A percentile compares a stretch with the other conserved stretches of the same genome.
These are phyloP conservation scores for Rhegmatorhina hoffmannsi DNA, from an alignment of 2,113 vertebrate species.

Conservation along the genomic window DNA sequence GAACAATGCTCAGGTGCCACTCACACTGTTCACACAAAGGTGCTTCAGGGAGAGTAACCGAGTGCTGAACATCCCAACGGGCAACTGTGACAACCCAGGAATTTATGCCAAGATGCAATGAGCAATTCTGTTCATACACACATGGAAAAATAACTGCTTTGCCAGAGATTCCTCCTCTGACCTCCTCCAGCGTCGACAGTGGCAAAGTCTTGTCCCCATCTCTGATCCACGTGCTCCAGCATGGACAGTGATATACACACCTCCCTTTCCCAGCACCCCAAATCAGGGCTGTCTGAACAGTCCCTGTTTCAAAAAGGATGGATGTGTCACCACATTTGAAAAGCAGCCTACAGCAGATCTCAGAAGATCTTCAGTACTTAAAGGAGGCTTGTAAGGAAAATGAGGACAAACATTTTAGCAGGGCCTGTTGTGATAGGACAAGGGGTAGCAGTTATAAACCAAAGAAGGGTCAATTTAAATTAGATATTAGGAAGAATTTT, in stretches of 20 bases:
- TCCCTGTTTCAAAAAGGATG: neutral
- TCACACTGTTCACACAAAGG: neutral
- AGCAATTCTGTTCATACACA: neutral
- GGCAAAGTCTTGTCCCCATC: neutral
- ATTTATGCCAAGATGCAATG: neutral
- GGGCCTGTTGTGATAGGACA: neutral
- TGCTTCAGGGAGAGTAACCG: neutral
- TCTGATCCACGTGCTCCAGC: neutral
- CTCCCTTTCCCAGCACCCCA: rapidly evolving
- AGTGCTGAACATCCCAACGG: neutral
- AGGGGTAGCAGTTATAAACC: neutral
- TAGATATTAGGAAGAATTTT: neutral
- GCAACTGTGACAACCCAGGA: rapidly evolving
- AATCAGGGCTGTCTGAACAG: neutral
- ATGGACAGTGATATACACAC: neutral
- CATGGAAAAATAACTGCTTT: neutral
- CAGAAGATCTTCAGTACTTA: neutral
- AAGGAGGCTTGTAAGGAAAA: neutral
- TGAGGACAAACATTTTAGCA: neutral
- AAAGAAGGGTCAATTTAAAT: neutral
- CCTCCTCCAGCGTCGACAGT: rapidly evolving
- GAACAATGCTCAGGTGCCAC: neutral
- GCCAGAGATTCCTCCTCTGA: neutral
- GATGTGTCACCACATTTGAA: neutral
- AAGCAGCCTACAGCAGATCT: neutral